phyloP scores from a whole-genome alignment of 1,140 invertebrate genomes.

The Phocides pigmalion region DNA sequence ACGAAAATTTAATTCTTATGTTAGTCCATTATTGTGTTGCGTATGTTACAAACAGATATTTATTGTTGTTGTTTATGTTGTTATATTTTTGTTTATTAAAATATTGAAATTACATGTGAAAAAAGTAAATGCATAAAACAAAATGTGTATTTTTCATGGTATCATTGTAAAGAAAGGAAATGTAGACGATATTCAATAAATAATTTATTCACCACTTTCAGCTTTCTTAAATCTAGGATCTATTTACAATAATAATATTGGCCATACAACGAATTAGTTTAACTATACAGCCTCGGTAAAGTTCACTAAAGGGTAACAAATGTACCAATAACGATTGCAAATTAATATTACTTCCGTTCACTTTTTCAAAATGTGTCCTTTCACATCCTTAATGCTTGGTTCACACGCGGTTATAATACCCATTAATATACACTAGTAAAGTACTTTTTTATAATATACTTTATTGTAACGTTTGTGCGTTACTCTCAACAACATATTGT shows the following conservation, averaged over 20 bases:
- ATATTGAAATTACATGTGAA: too few species aligned
- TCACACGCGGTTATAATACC: neutral
- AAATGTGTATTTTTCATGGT: too few species aligned
- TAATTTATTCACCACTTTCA: constrained; percentile 64
- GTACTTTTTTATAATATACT: too few species aligned
- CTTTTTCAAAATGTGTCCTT: neutral
- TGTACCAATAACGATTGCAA: constrained; percentile 38
- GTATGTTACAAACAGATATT: too few species aligned
- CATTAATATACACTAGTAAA: neutral
- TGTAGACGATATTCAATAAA: constrained; percentile 60
- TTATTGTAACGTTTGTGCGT: too few species aligned
- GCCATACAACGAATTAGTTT: constrained; percentile 47
- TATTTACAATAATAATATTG: constrained; percentile 59
- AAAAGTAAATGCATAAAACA: too few species aligned
- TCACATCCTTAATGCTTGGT: neutral
- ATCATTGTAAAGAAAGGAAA: constrained; percentile 24
- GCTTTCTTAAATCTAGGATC: constrained; percentile 47
- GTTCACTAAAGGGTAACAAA: constrained; percentile 55
- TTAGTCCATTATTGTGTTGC: too few species aligned
- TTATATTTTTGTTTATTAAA: too few species aligned
- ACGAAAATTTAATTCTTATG: too few species aligned
- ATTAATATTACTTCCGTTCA: neutral
- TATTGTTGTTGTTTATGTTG: too few species aligned
- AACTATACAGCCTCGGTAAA: constrained; percentile 52
- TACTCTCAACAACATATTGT: too few species aligned